Percentiles rank a stretch among this genome's conserved stretches.
These are phyloP conservation scores for Lichenostomus cassidix DNA, from an alignment of 2,113 vertebrate genomes.

Conservation along the genomic window DNA sequence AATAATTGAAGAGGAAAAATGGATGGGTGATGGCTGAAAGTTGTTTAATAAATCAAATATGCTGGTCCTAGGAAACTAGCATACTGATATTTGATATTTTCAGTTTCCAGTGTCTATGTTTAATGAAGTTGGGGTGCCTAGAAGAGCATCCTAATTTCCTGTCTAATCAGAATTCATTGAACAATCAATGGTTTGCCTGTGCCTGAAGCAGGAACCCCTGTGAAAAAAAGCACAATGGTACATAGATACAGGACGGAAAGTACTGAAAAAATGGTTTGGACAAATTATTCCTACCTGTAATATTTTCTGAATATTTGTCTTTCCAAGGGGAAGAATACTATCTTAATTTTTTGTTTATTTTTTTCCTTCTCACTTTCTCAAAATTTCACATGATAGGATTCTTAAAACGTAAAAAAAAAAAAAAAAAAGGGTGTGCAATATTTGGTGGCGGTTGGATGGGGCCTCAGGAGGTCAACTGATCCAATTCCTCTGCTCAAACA, in stretches of 20 bases:
- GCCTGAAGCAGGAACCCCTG: background rate
- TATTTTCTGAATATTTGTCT: background rate
- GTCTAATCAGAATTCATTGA: background rate
- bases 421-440: background rate
- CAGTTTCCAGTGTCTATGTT: background rate
- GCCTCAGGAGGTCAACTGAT: background rate
- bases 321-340: background rate
- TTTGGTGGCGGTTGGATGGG: background rate
- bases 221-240: background rate
- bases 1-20: background rate
- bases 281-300: background rate
- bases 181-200: background rate
- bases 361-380: background rate
- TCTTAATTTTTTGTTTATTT: background rate
- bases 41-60: conserved; percentile 1
- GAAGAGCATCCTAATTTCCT: background rate
- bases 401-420: background rate
- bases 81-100: background rate
- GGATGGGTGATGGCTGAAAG: background rate
- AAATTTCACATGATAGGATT: background rate
- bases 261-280: background rate
- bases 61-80: background rate
- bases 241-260: background rate
- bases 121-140: background rate
- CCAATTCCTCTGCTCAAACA: background rate